Base-by-base conservation (phyloP, 2,797 vertebrate species). In the Sternarchorhynchus goeldii region DNA sequence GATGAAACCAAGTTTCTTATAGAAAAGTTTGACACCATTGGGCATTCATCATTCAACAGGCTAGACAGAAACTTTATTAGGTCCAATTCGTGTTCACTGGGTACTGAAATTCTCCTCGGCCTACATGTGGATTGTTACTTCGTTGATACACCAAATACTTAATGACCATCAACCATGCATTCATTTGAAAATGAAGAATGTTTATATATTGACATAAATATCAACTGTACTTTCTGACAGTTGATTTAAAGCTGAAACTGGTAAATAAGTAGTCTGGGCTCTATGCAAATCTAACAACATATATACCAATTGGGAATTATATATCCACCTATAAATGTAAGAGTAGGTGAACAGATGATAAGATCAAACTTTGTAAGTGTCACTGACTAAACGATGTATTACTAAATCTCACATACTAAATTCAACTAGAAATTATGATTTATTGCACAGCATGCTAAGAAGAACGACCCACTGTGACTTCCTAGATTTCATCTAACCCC, bases 11-110 rank as follows among this genome's bases (percentile, higher is more conserved):
- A 50, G 3, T 12, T 14, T 50, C 45, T 50, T 3, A 12, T 39
- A n/a, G 20, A 68, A 3, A 68, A 29, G 21, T 67, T 50, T 58
- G 50, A 75, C 50, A 64, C 55, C 25, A 56, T 17, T 55, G 31
- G 18, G 7, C 34, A 66, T 18, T 41, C 36, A 6, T 50, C 21
- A 50, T 25, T 50, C 25, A 16, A 25, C 65, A 39, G 41, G 6
- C 20, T 67, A 50, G 50, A 50, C 4, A 45, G n/a, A 64, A 64
- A 21, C 12, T n/a, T 17, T n/a, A n/a, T 45, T 6, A 50, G 45
- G 12, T 50, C 45, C 39, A 41, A 12, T 50, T 50, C 5, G 10
- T 45, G 41, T 45, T 8, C 41, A 45, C 8, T 36, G 34, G 10
- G 14, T 2, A 50, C 3, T 50, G 8, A 12, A 50, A 50, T 50